Evolutionary conservation across 2,888 invertebrate species (phyloP).

Genomic region (Hesperia comma): DNA sequence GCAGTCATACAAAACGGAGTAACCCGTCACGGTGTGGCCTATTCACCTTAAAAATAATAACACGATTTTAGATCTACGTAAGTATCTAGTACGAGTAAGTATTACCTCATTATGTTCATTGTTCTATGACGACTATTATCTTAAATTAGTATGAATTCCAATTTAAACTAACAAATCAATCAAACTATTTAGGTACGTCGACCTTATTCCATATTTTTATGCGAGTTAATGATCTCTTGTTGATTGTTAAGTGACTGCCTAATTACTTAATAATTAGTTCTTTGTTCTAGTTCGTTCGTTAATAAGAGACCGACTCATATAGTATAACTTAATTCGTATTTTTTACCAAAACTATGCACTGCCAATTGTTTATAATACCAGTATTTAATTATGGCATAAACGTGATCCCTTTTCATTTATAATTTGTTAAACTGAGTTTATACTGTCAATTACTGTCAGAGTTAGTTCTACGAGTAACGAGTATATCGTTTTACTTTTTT

Average conservation of each 20-base stretch:
- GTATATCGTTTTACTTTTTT: constrained; percentile 29
- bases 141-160: constrained; percentile 4
- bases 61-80: too few species aligned
- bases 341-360: neutral
- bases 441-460: constrained; percentile 10
- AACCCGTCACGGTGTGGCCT: too few species aligned
- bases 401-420: constrained; percentile 12
- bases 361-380: too few species aligned
- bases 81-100: too few species aligned
- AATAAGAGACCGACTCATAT: constrained; percentile 18
- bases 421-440: constrained; percentile 15
- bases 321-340: neutral
- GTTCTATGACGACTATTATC: constrained; percentile 2
- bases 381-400: too few species aligned
- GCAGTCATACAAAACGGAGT: too few species aligned
- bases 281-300: constrained; percentile 32
- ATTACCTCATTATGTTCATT: neutral
- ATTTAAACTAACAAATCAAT: neutral
- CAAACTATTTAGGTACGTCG: constrained; percentile 11
- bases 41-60: too few species aligned
- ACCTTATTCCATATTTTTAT: constrained; percentile 37
- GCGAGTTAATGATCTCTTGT: constrained; percentile 30
- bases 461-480: neutral
- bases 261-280: constrained; percentile 36
- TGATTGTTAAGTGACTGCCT: constrained; percentile 28